Evolutionary conservation across 2,797 vertebrate species (phyloP), one percentile per base, ranked within the genome.

Genomic region (Protonibea diacanthus): DNA sequence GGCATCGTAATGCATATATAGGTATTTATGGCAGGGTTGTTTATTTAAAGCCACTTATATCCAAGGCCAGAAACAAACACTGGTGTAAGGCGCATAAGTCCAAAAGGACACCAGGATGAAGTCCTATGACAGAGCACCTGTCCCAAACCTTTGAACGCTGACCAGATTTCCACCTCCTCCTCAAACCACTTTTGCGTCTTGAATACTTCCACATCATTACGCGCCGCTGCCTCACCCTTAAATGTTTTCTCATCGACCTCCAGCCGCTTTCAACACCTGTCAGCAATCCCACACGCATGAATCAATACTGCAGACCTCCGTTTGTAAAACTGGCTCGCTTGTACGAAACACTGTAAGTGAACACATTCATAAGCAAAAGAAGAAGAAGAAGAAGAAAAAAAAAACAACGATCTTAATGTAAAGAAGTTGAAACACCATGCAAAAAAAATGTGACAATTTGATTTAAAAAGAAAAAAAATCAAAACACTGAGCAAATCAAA

Each of bases 371-470:
- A 58, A 63, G n/a, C 25, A 69, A 72, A 81, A 45, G 14, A 3
- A 25, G 25, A 25, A 25, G 3, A 42, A 42, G 40, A 7, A 7
- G 3, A 33, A 33, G 6, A 6, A 38, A 9, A 66, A 60, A 68
- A 76, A 27, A 27, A 3, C 27, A 27, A 64, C 18, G 59, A 62
- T 58, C 48, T 21, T 49, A 53, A 29, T 10, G 25, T 56, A 56
- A 18, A 53, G 1, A n/a, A 48, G 33, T 48, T 17, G 25, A 79
- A 69, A 81, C 44, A 68, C 51, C 74, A 76, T 78, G 25, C 66
- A 71, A 66, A 48, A 69, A 38, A 38, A 76, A 86, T 40, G 64
- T 76, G 64, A 68, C 70, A 74, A 58, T 55, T 65, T 47, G 66
- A 75, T 52, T 58, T 8, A 56, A 38, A 42, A 58, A 74, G 74